These are phyloP conservation scores for Prolemur simus DNA, from an alignment of 2,113 vertebrate species.

Conservation along the genomic window DNA sequence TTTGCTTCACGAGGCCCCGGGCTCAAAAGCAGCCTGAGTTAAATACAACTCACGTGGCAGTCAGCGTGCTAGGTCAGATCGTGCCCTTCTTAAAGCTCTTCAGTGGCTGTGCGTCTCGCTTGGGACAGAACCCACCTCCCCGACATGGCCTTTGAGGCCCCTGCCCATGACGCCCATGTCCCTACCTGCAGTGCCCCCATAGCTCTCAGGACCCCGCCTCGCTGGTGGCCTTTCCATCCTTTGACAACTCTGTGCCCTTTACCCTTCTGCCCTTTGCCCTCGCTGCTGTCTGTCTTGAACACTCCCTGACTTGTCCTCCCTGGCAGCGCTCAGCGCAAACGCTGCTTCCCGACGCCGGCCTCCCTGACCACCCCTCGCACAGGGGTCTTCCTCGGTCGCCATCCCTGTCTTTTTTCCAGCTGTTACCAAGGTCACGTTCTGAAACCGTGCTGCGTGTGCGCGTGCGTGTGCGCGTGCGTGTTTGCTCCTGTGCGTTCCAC, in stretches of 20 bases:
- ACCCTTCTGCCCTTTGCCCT: not conserved
- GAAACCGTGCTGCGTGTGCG: not conserved
- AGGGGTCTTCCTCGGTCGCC: no score
- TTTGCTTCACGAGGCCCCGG: no score
- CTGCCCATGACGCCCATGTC: rapidly evolving
- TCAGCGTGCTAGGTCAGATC: not conserved
- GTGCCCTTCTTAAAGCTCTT: not conserved
- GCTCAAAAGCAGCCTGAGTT: no score
- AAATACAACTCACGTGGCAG: no score
- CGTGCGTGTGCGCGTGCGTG: not conserved
- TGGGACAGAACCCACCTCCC: not conserved
- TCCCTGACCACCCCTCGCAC: not conserved
- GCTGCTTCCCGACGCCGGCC: no score
- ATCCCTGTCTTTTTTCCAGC: rapidly evolving
- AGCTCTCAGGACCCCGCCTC: rapidly evolving
- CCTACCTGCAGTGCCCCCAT: rapidly evolving
- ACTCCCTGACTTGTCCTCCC: not conserved
- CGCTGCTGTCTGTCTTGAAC: not conserved
- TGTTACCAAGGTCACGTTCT: no score
- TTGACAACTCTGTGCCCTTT: rapidly evolving
- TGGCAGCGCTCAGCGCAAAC: rapidly evolving
- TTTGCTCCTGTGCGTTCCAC: not conserved
- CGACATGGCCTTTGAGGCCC: rapidly evolving
- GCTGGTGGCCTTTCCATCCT: rapidly evolving
- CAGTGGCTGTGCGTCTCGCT: not conserved